Evolutionary conservation across 1,140 invertebrate genomes (phyloP).

Genomic region (Drosophila melanica): DNA sequence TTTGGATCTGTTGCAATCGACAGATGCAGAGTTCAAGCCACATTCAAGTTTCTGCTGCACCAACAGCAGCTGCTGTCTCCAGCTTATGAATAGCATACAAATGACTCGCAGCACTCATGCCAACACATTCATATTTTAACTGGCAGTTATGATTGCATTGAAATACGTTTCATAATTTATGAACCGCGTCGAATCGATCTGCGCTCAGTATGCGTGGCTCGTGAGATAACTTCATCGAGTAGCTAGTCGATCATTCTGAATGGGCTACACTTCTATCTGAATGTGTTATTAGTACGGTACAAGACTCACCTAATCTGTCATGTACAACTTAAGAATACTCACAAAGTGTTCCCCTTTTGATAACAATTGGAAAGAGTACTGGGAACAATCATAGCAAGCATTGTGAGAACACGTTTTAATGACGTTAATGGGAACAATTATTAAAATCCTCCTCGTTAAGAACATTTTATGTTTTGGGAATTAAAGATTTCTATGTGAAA

Average conservation of each 20-base stretch:
- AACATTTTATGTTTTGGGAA: too few species aligned
- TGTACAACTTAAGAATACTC: too few species aligned
- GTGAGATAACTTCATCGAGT: too few species aligned
- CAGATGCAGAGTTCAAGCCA: slow-evolving; percentile 16
- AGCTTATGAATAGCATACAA: slow-evolving; percentile 11
- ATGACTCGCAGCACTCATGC: slow-evolving; percentile 9
- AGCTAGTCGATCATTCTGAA: too few species aligned
- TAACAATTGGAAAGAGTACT: too few species aligned
- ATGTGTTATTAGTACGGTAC: too few species aligned
- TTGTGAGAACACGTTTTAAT: too few species aligned
- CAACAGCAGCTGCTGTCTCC: slow-evolving; percentile 2
- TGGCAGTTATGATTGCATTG: slow-evolving; percentile 17
- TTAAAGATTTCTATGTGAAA: too few species aligned
- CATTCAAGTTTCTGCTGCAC: slow-evolving; percentile 14
- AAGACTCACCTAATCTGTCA: too few species aligned
- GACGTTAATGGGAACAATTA: neutral
- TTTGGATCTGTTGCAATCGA: slow-evolving; percentile 50
- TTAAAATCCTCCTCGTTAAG: neutral
- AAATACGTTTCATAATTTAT: slow-evolving; percentile 5
- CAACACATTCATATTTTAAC: slow-evolving; percentile 3
- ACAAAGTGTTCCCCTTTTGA: too few species aligned
- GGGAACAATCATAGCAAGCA: too few species aligned
- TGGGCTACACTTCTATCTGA: too few species aligned
- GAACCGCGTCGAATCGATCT: neutral
- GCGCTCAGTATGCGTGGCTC: neutral